A percentile compares a stretch with the other conserved stretches of the same genome.
Conservation (phyloP, 2,888 invertebrate species). For the Sarcophaga subvicina region DNA sequence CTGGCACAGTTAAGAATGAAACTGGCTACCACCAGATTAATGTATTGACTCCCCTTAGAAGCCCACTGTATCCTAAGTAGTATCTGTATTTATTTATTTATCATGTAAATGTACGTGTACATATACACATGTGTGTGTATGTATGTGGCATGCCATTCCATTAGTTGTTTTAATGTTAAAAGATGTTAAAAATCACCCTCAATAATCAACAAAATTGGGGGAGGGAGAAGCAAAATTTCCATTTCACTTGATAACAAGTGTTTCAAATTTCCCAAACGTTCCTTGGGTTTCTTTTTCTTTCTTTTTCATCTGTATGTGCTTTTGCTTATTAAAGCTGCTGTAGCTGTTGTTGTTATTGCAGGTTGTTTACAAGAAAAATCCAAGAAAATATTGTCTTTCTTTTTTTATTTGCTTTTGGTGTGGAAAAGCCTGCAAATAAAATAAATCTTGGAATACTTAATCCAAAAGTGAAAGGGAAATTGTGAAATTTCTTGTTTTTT, state of each 20-base stretch:
- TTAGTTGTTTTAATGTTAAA: slow-evolving; percentile 4
- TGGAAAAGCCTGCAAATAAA: slow-evolving; percentile 5
- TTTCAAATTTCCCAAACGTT: slow-evolving; percentile 46
- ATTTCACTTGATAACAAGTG: slow-evolving; percentile 42
- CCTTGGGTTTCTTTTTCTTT: not conserved
- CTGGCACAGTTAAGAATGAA: too few species aligned
- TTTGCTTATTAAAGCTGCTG: not conserved
- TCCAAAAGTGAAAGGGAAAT: not conserved
- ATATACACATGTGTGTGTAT: not conserved
- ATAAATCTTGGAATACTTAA: slow-evolving; percentile 25
- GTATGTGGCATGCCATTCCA: not conserved
- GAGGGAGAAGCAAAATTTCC: slow-evolving; percentile 8
- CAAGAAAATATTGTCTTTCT: not conserved
- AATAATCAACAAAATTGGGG: not conserved
- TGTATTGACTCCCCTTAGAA: not conserved
- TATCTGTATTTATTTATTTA: not conserved
- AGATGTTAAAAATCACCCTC: slow-evolving; percentile 37
- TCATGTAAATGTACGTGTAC: not conserved
- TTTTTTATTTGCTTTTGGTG: slow-evolving; percentile 34
- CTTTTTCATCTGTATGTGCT: not conserved
- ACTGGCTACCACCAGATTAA: not conserved
- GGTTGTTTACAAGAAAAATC: not conserved
- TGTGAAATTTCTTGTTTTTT: not conserved
- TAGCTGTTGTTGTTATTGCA: not conserved
- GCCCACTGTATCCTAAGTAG: too few species aligned